Percentiles rank a stretch among this genome's conserved stretches.
phyloP scores from a whole-genome alignment of 2,888 invertebrate genomes.

The Blera fallax region DNA sequence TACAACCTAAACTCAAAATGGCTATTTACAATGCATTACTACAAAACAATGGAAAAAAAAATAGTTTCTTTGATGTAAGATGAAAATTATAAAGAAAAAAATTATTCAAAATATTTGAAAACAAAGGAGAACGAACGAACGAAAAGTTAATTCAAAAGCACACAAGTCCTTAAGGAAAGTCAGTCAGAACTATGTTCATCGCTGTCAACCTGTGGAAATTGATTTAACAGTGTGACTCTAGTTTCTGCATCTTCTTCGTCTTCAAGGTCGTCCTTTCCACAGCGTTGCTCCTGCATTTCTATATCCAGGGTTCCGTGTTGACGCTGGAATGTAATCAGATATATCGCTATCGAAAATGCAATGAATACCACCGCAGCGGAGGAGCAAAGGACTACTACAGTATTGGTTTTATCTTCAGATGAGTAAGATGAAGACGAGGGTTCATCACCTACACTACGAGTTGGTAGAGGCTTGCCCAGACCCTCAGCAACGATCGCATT shows the following conservation, averaged over 20 bases:
- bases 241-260: slow-evolving; percentile 78
- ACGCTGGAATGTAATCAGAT: slow-evolving; percentile 78
- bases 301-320: slow-evolving; percentile 79
- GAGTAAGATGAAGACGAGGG: slow-evolving; percentile 69
- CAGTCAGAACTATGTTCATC: slow-evolving; percentile 60
- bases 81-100: background rate
- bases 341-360: slow-evolving; percentile 76
- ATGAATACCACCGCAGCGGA: slow-evolving; percentile 78
- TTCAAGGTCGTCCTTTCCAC: slow-evolving; percentile 78
- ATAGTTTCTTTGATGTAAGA: slow-evolving; percentile 4
- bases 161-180: slow-evolving; percentile 1
- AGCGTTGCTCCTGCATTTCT: slow-evolving; percentile 79
- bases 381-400: slow-evolving; percentile 77
- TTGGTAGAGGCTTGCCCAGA: slow-evolving; percentile 73
- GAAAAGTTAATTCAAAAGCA: slow-evolving; percentile 24
- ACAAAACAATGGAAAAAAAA: slow-evolving; percentile 1
- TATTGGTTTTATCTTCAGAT: slow-evolving; percentile 73
- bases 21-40: slow-evolving; percentile 54
- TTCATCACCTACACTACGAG: slow-evolving; percentile 53
- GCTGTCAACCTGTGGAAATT: slow-evolving; percentile 45
- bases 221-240: slow-evolving; percentile 75
- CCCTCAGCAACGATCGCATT: slow-evolving; percentile 76
- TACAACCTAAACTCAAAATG: slow-evolving; percentile 48
- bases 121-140: background rate
- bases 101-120: slow-evolving; percentile 2